A percentile compares a stretch with the other conserved stretches of the same genome.
phyloP scores from a whole-genome alignment of 92 coral and sea anemone species.

The Porites evermanni region DNA sequence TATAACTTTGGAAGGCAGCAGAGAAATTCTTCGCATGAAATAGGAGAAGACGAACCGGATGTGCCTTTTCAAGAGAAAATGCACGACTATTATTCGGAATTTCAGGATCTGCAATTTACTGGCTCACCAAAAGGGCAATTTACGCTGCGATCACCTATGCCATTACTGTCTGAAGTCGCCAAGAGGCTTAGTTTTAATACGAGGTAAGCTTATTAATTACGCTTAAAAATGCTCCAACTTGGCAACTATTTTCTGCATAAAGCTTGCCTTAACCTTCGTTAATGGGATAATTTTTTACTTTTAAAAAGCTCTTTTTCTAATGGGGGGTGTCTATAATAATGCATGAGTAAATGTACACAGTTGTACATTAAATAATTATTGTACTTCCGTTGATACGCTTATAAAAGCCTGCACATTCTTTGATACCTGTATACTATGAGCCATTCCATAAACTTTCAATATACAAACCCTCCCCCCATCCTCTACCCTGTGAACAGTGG shows the following conservation, averaged over 20 bases:
- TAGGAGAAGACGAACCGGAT: slow-evolving; percentile 2
- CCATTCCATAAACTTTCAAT: no score
- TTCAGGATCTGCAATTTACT: slow-evolving; percentile 44
- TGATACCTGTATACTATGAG: no score
- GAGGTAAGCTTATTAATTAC: slow-evolving; percentile 1
- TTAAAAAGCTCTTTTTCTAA: no score
- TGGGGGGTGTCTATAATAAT: no score
- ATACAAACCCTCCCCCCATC: no score
- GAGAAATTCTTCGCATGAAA: background rate
- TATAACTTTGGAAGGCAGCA: slow-evolving; percentile 34
- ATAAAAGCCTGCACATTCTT: no score
- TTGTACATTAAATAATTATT: no score
- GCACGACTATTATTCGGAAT: background rate
- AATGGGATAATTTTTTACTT: no score
- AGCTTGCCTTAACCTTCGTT: background rate
- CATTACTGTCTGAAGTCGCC: slow-evolving; percentile 27
- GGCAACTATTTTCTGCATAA: background rate
- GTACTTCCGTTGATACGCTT: no score
- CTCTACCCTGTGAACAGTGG: no score
- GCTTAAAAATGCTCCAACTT: background rate
- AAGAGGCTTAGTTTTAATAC: slow-evolving; percentile 37
- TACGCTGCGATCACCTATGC: slow-evolving; percentile 35
- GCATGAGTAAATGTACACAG: no score
- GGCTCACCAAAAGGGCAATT: slow-evolving; percentile 20
- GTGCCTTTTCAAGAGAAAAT: slow-evolving; percentile 16